Base-by-base conservation (phyloP, 2,888 invertebrate species). In the Aphelenchoides bicaudatus region DNA sequence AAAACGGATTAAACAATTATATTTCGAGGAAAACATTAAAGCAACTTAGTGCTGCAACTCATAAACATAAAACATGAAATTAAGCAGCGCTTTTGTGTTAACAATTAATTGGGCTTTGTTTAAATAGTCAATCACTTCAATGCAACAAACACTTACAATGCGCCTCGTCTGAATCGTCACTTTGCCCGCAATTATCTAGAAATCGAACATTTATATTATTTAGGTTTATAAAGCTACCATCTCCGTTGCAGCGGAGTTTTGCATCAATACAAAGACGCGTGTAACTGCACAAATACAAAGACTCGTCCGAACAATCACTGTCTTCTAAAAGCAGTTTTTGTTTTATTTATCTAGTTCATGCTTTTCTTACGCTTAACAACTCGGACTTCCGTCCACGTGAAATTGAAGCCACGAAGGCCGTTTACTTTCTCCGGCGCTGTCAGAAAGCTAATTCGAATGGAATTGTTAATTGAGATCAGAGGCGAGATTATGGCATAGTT, bases 171-270 rank as follows among this genome's bases (percentile, higher is more conserved):
- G 87, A 87, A 68, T 84, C 82, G 79, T 87, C 87, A 70, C 85
- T 84, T 73, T 85, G 84, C 52, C 91, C 91, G 83, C 96, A 78
- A 86, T 86, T 67, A 87, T 83, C 65, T 85, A 83, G 81, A 90
- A 88, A 83, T 49, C 6, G 13, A 16, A 39, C 13, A 90, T 90
- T 61, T 85, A 85, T 68, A 89, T 83, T 68, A 85, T 85, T 66
- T 85, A 84, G 56, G 87, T 85, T 77, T 90, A 89, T 16, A 6
- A n/a, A 37, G 39, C 66, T 67, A 38, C 67, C 66, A 6, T 73
- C 68, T 1, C 72, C 72, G 39, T 76, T 70, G 56, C 76, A 76
- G 25, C 73, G 51, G 47, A 61, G 43, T n/a, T 39, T 38, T 27
- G 58, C 28, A 37, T 51, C 86, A 78, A 91, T 90, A 83, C 91